A percentile compares a stretch with the other conserved stretches of the same genome.
phyloP scores from a whole-genome alignment of 2,113 vertebrate species.

The Ophiodon elongatus region DNA sequence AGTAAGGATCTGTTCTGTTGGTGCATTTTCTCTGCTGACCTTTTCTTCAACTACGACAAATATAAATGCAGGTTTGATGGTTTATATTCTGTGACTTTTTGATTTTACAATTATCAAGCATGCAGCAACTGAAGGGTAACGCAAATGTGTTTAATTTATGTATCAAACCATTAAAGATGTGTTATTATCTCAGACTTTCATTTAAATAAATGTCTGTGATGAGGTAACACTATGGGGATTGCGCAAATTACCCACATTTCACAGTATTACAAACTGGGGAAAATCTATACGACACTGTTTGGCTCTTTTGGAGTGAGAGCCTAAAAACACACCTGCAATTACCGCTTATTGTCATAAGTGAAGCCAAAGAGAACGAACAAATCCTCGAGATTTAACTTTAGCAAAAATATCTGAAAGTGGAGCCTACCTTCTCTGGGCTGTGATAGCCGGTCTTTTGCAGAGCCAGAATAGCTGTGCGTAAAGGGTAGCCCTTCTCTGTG shows the following conservation, averaged over 20 bases:
- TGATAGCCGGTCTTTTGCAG: constrained; percentile 92
- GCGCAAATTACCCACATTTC: too few relatives aligned
- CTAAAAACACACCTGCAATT: too few relatives aligned
- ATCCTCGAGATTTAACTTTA: not conserved
- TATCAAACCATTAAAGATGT: not conserved
- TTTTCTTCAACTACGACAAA: not conserved
- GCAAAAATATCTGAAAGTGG: not conserved
- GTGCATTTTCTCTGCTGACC: not conserved
- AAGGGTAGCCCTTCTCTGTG: constrained; percentile 89
- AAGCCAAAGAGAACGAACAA: not conserved
- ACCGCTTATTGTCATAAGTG: too few relatives aligned
- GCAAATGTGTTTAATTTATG: not conserved
- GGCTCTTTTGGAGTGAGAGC: too few relatives aligned
- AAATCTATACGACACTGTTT: not conserved
- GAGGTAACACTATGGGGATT: not conserved
- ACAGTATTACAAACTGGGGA: not conserved
- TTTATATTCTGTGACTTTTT: not conserved
- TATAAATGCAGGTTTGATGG: not conserved
- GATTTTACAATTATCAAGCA: not conserved
- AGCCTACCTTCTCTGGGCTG: constrained; percentile 88
- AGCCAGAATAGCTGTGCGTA: constrained; percentile 89
- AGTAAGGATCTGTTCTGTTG: not conserved
- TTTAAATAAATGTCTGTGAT: too few relatives aligned
- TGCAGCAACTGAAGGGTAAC: not conserved
- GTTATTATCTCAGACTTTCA: not conserved